phyloP scores from a whole-genome alignment of 1,140 invertebrate genomes.

The Leptopilina boulardi region DNA sequence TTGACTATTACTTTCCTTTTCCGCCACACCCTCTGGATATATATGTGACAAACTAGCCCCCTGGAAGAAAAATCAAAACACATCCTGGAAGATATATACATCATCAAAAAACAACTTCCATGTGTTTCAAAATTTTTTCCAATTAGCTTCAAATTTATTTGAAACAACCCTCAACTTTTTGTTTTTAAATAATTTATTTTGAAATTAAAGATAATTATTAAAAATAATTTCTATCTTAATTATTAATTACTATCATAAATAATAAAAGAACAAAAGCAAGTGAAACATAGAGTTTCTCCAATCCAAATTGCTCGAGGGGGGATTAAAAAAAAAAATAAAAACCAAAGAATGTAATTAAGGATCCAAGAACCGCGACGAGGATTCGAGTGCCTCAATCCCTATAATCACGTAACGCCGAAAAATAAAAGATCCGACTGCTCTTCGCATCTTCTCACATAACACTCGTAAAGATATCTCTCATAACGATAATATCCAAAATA shows the following conservation, averaged over 20 bases:
- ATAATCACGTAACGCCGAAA: conserved; percentile 26
- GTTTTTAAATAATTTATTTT: too few species aligned
- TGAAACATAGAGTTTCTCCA: not conserved
- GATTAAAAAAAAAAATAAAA: not conserved
- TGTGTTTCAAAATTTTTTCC: conserved; percentile 1
- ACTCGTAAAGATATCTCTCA: conserved; percentile 1
- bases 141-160: not conserved
- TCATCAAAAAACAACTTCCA: not conserved
- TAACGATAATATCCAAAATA: not conserved
- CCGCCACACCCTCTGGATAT: not conserved
- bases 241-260: too few species aligned
- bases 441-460: not conserved
- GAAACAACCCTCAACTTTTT: too few species aligned
- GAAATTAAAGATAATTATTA: too few species aligned
- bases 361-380: conserved; percentile 3
- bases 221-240: too few species aligned
- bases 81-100: too few species aligned
- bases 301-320: not conserved
- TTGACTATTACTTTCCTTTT: not conserved
- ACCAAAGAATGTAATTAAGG: conserved; percentile 15
- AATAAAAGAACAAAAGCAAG: too few species aligned
- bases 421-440: conserved; percentile 8
- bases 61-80: conserved; percentile 7
- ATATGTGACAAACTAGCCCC: not conserved
- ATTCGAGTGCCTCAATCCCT: not conserved